phyloP scores from a whole-genome alignment of 2,797 vertebrate species.

The Nannoperca obscura region DNA sequence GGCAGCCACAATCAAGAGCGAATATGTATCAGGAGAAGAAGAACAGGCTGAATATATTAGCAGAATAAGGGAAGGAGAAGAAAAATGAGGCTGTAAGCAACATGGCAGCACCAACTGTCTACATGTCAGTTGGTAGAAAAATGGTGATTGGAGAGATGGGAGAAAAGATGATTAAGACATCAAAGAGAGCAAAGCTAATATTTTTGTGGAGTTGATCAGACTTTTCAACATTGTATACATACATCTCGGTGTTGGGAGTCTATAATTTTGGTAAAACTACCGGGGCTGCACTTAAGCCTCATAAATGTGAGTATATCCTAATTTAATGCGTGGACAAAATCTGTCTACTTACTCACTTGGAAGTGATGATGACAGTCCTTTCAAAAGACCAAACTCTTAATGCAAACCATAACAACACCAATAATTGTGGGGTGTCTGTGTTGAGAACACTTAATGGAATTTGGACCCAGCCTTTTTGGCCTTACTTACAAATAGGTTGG shows the following conservation, averaged over 20 bases:
- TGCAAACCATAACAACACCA: background rate
- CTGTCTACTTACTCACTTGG: background rate
- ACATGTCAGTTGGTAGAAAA: constrained; percentile 51
- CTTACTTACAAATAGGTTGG: background rate
- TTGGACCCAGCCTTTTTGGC: background rate
- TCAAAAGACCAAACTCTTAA: background rate
- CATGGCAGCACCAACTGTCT: constrained; percentile 70
- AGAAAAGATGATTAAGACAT: constrained; percentile 35
- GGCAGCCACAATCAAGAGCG: constrained; percentile 74
- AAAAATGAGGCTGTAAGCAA: constrained; percentile 64
- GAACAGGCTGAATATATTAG: constrained; percentile 68
- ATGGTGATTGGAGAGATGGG: constrained; percentile 57
- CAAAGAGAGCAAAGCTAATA: constrained; percentile 38
- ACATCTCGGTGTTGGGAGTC: background rate
- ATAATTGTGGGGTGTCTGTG: background rate
- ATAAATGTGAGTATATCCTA: background rate
- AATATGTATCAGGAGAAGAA: constrained; percentile 76
- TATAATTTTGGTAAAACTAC: constrained; percentile 8
- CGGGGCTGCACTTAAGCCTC: background rate
- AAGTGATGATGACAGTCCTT: background rate
- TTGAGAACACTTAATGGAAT: background rate
- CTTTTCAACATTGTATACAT: constrained; percentile 15
- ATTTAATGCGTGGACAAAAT: background rate
- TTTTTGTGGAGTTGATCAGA: constrained; percentile 36
- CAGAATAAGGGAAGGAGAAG: constrained; percentile 62